Evolutionary conservation across 2,113 vertebrate species (phyloP).

Genomic region (Xiphophorus hellerii): DNA sequence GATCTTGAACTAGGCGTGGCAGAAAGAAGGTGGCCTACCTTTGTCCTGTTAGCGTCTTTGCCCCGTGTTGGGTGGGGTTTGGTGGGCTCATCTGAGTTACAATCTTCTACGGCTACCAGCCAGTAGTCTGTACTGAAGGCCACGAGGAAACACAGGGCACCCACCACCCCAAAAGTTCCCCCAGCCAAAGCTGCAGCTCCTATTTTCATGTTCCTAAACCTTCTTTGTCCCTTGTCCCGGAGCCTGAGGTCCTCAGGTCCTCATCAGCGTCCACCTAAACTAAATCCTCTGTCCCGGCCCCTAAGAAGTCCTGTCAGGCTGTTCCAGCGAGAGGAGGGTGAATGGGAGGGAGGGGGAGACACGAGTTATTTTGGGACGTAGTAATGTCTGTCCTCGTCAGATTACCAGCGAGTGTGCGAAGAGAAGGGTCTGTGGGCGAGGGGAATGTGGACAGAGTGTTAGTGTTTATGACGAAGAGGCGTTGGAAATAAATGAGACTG

Average conservation of each 20-base stretch:
- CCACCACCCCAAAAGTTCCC: conserved; percentile 80
- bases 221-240: conserved; percentile 3
- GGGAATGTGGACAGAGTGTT: conserved; percentile 16
- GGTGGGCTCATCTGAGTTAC: conserved; percentile 42
- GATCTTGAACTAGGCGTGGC: not conserved
- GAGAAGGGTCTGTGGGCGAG: too few relatives aligned
- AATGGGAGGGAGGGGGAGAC: conserved; percentile 20
- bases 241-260: conserved; percentile 11
- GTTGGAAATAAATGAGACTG: conserved; percentile 67
- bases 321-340: conserved; percentile 41
- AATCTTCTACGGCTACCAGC: conserved; percentile 86
- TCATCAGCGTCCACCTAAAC: conserved; percentile 26
- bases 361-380: conserved; percentile 83
- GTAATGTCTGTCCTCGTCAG: conserved; percentile 71
- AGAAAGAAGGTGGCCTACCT: conserved; percentile 57
- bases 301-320: conserved; percentile 24
- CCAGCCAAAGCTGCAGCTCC: conserved; percentile 78
- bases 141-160: conserved; percentile 84
- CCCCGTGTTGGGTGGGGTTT: not conserved
- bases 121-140: conserved; percentile 90
- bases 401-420: conserved; percentile 72
- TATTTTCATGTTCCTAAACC: conserved; percentile 81
- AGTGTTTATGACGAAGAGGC: conserved; percentile 47
- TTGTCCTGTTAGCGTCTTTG: conserved; percentile 55
- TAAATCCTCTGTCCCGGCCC: conserved; percentile 19